These are phyloP conservation scores for Cyphomyrus discorhynchus DNA, from an alignment of 2,113 vertebrate species.

Conservation along the genomic window DNA sequence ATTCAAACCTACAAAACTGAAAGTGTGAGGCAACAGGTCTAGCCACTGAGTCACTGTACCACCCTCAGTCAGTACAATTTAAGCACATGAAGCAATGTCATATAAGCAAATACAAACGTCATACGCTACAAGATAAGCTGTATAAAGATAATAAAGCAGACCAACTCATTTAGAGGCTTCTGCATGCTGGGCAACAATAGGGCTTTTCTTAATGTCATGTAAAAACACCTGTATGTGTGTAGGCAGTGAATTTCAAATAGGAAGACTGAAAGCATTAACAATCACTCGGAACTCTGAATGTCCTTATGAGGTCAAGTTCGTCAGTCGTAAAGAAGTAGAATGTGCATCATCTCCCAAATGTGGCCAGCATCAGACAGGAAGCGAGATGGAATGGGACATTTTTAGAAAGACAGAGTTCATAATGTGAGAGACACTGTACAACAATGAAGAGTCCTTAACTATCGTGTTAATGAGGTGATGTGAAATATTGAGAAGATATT, in stretches of 20 bases:
- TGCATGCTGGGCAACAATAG: neutral
- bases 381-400: neutral
- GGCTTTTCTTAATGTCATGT: neutral
- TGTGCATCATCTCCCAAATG: neutral
- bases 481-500: neutral
- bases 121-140: neutral
- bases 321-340: neutral
- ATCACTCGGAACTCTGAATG: neutral
- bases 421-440: neutral
- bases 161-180: neutral
- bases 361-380: neutral
- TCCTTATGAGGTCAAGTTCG: neutral
- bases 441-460: neutral
- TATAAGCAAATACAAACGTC: neutral
- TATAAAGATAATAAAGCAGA: neutral
- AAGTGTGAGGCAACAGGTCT: neutral
- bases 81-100: neutral
- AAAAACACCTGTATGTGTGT: neutral
- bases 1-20: neutral
- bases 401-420: neutral
- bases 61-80: neutral
- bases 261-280: neutral
- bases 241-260: neutral
- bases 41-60: neutral
- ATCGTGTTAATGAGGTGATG: neutral